These are phyloP conservation scores for Frankliniella intonsa DNA, from an alignment of 2,888 invertebrate species.

Conservation along the genomic window DNA sequence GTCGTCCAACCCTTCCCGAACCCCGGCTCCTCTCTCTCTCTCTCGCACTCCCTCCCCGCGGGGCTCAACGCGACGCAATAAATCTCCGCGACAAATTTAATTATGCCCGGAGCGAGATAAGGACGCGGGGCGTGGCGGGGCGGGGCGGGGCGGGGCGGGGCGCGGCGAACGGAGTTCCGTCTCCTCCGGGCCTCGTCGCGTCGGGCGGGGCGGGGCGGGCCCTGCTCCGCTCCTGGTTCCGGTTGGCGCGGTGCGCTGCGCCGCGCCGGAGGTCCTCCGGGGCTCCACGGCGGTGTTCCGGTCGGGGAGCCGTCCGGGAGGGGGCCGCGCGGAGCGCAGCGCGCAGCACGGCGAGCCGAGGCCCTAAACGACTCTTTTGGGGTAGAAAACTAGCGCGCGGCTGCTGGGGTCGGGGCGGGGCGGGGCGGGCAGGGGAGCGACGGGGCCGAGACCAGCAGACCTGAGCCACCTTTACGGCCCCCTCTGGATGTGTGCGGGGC, in stretches of 20 bases:
- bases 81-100: constrained; percentile 57
- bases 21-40: too few species aligned
- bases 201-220: not conserved
- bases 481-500: not conserved
- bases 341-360: not conserved
- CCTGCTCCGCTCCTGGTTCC: constrained; percentile 9
- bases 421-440: not conserved
- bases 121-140: constrained; percentile 35
- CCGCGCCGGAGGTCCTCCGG: not conserved
- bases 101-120: constrained; percentile 56
- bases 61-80: constrained; percentile 44
- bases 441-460: not conserved
- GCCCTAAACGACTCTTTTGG: constrained; percentile 11
- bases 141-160: not conserved
- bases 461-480: not conserved
- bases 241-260: not conserved
- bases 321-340: too few species aligned
- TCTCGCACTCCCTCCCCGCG: not conserved
- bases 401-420: not conserved
- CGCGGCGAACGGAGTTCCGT: not conserved
- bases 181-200: too few species aligned
- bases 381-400: constrained; percentile 22
- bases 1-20: not conserved
- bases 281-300: not conserved
- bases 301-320: not conserved